These are phyloP conservation scores for Dunckerocampus dactyliophorus DNA, from an alignment of 2,113 vertebrate species.

Conservation along the genomic window DNA sequence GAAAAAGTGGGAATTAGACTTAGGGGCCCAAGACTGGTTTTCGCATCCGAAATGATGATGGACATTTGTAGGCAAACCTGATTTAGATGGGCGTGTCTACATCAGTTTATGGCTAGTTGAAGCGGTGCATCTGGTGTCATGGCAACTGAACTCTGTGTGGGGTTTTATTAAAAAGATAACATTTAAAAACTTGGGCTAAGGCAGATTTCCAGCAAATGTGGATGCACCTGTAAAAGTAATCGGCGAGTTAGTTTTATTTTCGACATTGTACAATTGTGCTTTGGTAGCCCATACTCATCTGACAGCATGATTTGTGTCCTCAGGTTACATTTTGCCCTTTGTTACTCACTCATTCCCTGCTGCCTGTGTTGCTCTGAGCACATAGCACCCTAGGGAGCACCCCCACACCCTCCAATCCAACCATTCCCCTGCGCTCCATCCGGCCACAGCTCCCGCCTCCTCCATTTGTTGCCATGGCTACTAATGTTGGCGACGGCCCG, in stretches of 20 bases:
- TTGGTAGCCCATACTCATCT: background rate
- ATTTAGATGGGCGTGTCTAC: slow-evolving; percentile 10
- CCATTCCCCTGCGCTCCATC: slow-evolving; percentile 46
- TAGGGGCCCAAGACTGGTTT: background rate
- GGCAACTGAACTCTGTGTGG: background rate
- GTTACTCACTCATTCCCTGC: slow-evolving; percentile 33
- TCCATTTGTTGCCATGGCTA: slow-evolving; percentile 66
- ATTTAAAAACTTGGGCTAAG: background rate
- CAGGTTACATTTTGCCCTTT: slow-evolving; percentile 28
- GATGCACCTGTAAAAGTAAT: background rate
- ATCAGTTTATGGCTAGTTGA: background rate
- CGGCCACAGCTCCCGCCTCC: slow-evolving; percentile 37
- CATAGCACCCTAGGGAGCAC: slow-evolving; percentile 54
- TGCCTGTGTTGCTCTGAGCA: slow-evolving; percentile 53
- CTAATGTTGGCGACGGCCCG: slow-evolving; percentile 58
- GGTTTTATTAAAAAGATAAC: background rate
- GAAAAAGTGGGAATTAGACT: background rate
- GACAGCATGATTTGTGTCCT: slow-evolving; percentile 32
- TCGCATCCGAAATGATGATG: slow-evolving; percentile 7
- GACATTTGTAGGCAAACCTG: slow-evolving; percentile 16
- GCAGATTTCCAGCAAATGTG: background rate
- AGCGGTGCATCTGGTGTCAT: background rate
- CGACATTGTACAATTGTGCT: background rate
- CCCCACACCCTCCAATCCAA: slow-evolving; percentile 20
- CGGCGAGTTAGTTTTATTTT: background rate